Evolutionary conservation across 2,113 vertebrate genomes (phyloP).

Genomic region (Ageneiosus marmoratus): DNA sequence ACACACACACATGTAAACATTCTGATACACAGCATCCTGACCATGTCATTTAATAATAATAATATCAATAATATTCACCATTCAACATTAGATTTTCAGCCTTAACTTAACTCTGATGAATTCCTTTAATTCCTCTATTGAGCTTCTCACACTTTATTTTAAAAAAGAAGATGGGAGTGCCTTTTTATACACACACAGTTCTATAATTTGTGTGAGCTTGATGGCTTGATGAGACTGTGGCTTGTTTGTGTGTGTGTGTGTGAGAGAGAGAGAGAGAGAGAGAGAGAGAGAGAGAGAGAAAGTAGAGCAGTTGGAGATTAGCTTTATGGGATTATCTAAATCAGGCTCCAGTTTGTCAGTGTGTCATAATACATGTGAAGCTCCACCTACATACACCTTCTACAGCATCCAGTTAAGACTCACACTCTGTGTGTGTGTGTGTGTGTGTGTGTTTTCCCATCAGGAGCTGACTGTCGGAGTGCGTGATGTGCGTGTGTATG

Average conservation of each 20-base stretch:
- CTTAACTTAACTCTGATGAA: neutral
- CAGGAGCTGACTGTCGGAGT: slow-evolving; percentile 87
- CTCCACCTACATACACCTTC: neutral
- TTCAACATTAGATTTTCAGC: too few relatives aligned
- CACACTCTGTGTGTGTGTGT: neutral
- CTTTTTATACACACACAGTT: neutral
- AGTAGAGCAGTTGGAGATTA: slow-evolving; percentile 74
- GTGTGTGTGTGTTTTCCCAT: slow-evolving; percentile 26
- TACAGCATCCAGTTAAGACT: neutral
- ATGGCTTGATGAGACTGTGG: neutral
- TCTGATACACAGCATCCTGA: neutral
- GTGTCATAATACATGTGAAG: neutral
- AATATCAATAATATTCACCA: neutral
- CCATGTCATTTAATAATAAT: neutral
- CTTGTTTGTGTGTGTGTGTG: neutral
- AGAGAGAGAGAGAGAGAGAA: slow-evolving; percentile 46
- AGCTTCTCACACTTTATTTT: neutral
- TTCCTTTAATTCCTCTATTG: neutral
- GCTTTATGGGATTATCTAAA: slow-evolving; percentile 41
- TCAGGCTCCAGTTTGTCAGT: slow-evolving; percentile 9
- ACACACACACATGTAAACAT: neutral
- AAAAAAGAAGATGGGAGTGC: neutral
- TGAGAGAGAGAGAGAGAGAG: neutral
- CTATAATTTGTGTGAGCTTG: neutral
- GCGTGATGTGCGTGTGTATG: slow-evolving; percentile 83